These are phyloP conservation scores for Setipinna tenuifilis DNA, from an alignment of 2,797 vertebrate species.

Conservation along the genomic window DNA sequence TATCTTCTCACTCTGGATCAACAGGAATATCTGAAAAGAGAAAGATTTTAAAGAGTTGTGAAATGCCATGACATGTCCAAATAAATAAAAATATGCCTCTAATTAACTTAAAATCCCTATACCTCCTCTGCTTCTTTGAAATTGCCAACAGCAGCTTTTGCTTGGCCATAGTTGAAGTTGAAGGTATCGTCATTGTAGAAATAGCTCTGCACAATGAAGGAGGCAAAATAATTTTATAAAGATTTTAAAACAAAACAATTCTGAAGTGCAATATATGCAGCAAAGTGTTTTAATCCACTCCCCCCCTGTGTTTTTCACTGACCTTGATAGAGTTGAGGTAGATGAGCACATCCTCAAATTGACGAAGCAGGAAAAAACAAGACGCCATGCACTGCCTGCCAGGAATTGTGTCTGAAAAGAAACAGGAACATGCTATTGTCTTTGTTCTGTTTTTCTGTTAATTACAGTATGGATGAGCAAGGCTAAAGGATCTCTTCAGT, in stretches of 20 bases:
- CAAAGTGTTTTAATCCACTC: not conserved
- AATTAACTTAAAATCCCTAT: slow-evolving; percentile 20
- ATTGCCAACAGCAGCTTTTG: slow-evolving; percentile 91
- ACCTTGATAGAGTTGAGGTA: slow-evolving; percentile 99
- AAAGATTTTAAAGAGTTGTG: not conserved
- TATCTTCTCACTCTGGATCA: slow-evolving; percentile 96
- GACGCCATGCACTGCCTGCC: slow-evolving; percentile 98
- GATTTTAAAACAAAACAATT: not conserved
- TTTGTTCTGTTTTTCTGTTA: not conserved
- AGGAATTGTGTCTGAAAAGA: slow-evolving; percentile 90
- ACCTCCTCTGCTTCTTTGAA: slow-evolving; percentile 96
- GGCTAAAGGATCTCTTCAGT: not conserved
- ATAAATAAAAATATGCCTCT: not conserved
- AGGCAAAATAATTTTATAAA: not conserved
- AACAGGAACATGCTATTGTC: slow-evolving; percentile 37
- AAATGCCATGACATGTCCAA: not conserved
- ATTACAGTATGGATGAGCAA: not conserved
- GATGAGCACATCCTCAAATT: slow-evolving; percentile 95
- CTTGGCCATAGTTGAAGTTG: slow-evolving; percentile 98
- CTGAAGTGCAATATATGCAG: not conserved
- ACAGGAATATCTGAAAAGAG: slow-evolving; percentile 80
- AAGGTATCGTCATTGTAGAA: slow-evolving; percentile 96
- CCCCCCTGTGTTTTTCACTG: slow-evolving; percentile 26
- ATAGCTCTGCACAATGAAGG: slow-evolving; percentile 82
- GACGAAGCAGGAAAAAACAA: slow-evolving; percentile 92